Evolutionary conservation across 2,113 vertebrate species (phyloP), one percentile per base, ranked within the genome.

Genomic region (Cephalopterus ornatus): DNA sequence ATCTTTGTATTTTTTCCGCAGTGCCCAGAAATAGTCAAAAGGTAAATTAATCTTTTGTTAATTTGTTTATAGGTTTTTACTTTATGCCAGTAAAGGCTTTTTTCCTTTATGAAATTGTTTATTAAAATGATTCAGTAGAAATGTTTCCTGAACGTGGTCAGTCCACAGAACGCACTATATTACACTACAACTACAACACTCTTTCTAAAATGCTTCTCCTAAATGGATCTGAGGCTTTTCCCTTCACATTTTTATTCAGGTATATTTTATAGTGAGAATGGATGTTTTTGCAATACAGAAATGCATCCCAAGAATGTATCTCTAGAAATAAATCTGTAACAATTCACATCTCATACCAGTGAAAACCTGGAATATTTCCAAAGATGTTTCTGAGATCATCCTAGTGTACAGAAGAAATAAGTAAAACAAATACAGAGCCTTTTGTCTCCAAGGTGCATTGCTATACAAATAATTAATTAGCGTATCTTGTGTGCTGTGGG

Each of bases 381-480:
- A 11, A 14, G 37, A 9, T 12, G 4, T 46, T 78, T 79, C 77
- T 50, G 58, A 79, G 85, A 58, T 56, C 19, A 65, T 81, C 52
- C 39, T 55, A 65, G 13, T 61, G 47, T n/a, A 65, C 70, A 81
- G 66, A 91, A 80, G 47, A 49, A 71, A 58, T 55, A 83, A 80
- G 39, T 44, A 83, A 39, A 77, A 83, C 58, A 50, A 90, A 88
- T 39, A 49, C 28, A 94, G 52, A 71, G 18, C 24, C 32, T 58
- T 89, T 68, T 86, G 68, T 90, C 84, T 96, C 78, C 22, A 26
- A 92, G 94, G 42, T 66, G 80, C 89, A 62, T 65, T 82, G 88
- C 74, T 56, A 37, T 41, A 94, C 92, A 94, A 96, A 95, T 95
- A 95, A 95, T 88, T 88, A 93, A 96, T 96, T 96, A 95, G 78